Conservation (phyloP, 2,888 invertebrate species). For the Pseudococcus viburni region DNA sequence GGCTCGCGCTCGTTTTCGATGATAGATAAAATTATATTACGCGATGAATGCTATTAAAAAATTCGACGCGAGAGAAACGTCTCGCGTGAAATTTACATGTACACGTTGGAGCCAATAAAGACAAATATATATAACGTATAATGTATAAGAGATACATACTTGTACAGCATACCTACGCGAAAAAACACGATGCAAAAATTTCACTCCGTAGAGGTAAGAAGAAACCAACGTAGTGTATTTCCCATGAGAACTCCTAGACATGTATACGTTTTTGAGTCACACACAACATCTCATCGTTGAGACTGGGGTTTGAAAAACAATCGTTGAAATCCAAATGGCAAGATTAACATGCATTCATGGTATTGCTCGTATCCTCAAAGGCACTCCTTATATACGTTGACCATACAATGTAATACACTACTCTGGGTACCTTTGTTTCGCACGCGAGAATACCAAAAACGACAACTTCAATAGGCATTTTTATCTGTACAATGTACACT, state of each 20-base stretch:
- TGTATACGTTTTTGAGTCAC: slow-evolving; percentile 53
- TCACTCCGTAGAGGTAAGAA: slow-evolving; percentile 24
- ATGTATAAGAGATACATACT: not conserved
- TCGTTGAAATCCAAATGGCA: slow-evolving; percentile 58
- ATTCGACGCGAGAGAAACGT: slow-evolving; percentile 9
- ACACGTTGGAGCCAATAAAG: slow-evolving; percentile 28
- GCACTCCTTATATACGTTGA: slow-evolving; percentile 51
- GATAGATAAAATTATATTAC: slow-evolving; percentile 43
- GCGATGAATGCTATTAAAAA: slow-evolving; percentile 37
- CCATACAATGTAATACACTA: slow-evolving; percentile 25
- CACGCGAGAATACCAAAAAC: slow-evolving; percentile 47
- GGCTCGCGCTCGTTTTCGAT: not conserved
- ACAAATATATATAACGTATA: slow-evolving; percentile 29
- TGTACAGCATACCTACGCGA: not conserved
- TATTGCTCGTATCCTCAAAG: slow-evolving; percentile 52
- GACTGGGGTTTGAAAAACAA: slow-evolving; percentile 56
- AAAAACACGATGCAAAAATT: slow-evolving; percentile 45
- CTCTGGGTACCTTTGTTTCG: slow-evolving; percentile 13
- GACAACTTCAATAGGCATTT: slow-evolving; percentile 44
- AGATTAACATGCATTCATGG: slow-evolving; percentile 57
- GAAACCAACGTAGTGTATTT: slow-evolving; percentile 51
- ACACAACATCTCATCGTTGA: slow-evolving; percentile 55
- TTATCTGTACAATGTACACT: slow-evolving; percentile 17
- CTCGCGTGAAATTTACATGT: slow-evolving; percentile 27
- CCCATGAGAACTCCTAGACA: slow-evolving; percentile 36